Conservation (phyloP, 2,888 invertebrate genomes). For the Odontocerum albicorne region DNA sequence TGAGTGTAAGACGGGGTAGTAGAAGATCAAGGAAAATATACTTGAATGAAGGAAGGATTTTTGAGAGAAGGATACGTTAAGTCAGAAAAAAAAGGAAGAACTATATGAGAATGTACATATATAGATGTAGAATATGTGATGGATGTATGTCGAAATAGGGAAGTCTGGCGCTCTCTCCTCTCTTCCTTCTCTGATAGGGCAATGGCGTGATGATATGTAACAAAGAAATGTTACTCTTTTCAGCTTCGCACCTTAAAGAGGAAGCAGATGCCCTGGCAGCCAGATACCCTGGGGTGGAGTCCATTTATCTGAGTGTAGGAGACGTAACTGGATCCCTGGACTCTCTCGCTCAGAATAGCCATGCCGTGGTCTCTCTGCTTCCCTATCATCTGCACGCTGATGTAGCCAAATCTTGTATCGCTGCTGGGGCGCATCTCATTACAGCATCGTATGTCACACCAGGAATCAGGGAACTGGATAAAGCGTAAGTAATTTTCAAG, state of each 20-base stretch:
- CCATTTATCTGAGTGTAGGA: slow-evolving; percentile 80
- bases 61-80: too few species aligned
- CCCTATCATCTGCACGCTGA: slow-evolving; percentile 89
- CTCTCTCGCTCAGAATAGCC: slow-evolving; percentile 70
- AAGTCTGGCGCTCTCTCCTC: too few species aligned
- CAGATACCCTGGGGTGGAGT: slow-evolving; percentile 74
- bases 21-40: too few species aligned
- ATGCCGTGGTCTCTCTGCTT: slow-evolving; percentile 83
- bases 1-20: too few species aligned
- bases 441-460: slow-evolving; percentile 94
- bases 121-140: too few species aligned
- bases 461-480: slow-evolving; percentile 76
- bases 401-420: slow-evolving; percentile 85
- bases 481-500: slow-evolving; percentile 58
- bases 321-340: slow-evolving; percentile 66
- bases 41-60: too few species aligned
- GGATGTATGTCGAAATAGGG: too few species aligned
- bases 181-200: too few species aligned
- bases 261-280: slow-evolving; percentile 84
- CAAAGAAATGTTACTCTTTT: slow-evolving; percentile 1
- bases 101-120: too few species aligned
- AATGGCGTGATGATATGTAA: too few species aligned
- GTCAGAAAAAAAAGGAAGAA: too few species aligned
- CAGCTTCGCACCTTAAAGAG: slow-evolving; percentile 80
- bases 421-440: slow-evolving; percentile 87